phyloP scores from a whole-genome alignment of 2,888 invertebrate species.

The Mythimna loreyi region DNA sequence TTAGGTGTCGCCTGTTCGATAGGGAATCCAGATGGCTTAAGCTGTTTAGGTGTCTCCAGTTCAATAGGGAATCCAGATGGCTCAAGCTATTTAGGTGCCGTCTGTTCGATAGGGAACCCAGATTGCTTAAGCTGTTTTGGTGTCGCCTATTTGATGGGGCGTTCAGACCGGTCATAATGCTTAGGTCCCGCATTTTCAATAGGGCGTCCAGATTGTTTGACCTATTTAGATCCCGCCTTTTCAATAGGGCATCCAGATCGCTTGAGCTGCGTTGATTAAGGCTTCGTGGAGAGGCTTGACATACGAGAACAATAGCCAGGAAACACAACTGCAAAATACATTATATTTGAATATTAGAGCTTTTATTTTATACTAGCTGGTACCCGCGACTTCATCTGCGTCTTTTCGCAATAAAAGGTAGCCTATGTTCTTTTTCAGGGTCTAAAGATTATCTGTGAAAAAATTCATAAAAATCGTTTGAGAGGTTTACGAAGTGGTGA shows the following conservation, averaged over 20 bases:
- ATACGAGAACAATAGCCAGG: conserved; percentile 1
- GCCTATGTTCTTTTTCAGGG: too few relatives aligned
- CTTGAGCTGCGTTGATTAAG: background rate
- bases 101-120: background rate
- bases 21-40: too few relatives aligned
- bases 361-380: too few relatives aligned
- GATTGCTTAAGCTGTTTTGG: background rate
- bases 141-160: background rate
- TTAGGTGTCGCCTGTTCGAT: too few relatives aligned
- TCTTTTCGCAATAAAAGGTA: too few relatives aligned
- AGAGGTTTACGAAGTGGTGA: too few relatives aligned
- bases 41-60: background rate
- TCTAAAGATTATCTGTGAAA: too few relatives aligned
- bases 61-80: too few relatives aligned
- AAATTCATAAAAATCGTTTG: too few relatives aligned
- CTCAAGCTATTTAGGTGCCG: background rate
- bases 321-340: conserved; percentile 24
- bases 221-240: background rate
- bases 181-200: background rate
- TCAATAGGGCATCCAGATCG: too few relatives aligned
- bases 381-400: too few relatives aligned
- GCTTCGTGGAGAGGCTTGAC: background rate
- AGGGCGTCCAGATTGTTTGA: background rate
- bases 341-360: too few relatives aligned
- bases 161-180: background rate